Conservation (phyloP, 1,140 invertebrate genomes). For the Homalodisca vitripennis region DNA sequence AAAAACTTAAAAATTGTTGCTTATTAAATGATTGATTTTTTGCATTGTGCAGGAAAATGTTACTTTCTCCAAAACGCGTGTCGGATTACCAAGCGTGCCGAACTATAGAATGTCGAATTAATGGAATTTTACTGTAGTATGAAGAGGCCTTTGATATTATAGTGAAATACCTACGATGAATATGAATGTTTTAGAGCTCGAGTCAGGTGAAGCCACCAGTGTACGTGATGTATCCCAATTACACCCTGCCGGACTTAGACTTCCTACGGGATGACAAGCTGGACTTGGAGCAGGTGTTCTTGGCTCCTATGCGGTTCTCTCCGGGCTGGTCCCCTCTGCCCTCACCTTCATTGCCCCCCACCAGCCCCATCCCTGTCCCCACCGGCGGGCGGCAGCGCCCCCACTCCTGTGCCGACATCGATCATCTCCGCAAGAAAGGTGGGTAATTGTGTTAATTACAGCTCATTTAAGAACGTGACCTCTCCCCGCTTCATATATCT, state of each 20-base stretch:
- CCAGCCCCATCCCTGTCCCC: slow-evolving; percentile 29
- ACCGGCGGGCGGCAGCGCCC: slow-evolving; percentile 57
- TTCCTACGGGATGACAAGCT: slow-evolving; percentile 67
- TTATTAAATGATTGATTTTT: too few species aligned
- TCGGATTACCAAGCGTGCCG: too few species aligned
- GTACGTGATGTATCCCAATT: slow-evolving; percentile 90
- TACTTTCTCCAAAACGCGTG: too few species aligned
- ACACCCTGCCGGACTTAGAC: slow-evolving; percentile 83
- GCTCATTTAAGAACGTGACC: too few species aligned
- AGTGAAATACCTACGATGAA: too few species aligned
- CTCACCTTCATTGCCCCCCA: slow-evolving; percentile 30
- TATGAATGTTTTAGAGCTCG: too few species aligned
- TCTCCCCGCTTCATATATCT: too few species aligned
- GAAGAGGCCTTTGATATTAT: too few species aligned
- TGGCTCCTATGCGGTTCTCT: slow-evolving; percentile 53
- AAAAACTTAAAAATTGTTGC: too few species aligned
- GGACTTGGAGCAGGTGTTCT: slow-evolving; percentile 61
- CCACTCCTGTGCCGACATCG: slow-evolving; percentile 82
- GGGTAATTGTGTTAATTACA: background rate
- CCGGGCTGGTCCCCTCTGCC: slow-evolving; percentile 36
- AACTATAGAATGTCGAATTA: too few species aligned
- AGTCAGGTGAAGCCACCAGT: slow-evolving; percentile 74
- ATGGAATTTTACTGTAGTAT: too few species aligned
- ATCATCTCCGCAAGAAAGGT: slow-evolving; percentile 73
- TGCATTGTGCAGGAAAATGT: too few species aligned